phyloP scores from a whole-genome alignment of 1,140 invertebrate species.

The Pseudomyrmex cubaensis region DNA sequence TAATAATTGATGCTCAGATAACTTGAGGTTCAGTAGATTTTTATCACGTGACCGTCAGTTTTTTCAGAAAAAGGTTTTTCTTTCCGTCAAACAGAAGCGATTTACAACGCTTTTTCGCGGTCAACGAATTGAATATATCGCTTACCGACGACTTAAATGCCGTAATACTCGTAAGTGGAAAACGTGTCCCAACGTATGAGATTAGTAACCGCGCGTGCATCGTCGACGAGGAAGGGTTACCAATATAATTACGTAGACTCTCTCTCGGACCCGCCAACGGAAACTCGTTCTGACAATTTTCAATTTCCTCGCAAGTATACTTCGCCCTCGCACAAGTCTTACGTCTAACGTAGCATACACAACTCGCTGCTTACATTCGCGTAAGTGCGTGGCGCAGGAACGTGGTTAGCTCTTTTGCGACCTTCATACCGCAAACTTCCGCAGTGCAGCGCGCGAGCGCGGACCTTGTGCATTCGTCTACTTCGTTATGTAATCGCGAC shows the following conservation, averaged over 20 bases:
- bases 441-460: constrained; percentile 2
- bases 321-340: constrained; percentile 43
- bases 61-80: neutral
- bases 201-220: constrained; percentile 41
- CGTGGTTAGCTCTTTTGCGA: constrained; percentile 46
- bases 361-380: constrained; percentile 1
- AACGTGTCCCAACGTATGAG: neutral
- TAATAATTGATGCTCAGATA: neutral
- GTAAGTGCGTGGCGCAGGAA: constrained; percentile 45
- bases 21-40: neutral
- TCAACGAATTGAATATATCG: neutral
- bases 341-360: constrained; percentile 2
- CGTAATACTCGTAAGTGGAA: constrained; percentile 15
- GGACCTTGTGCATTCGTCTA: constrained; percentile 44
- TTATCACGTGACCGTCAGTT: neutral
- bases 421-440: constrained; percentile 55
- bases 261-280: constrained; percentile 10
- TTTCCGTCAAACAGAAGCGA: neutral
- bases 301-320: constrained; percentile 53
- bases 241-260: constrained; percentile 56
- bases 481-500: constrained; percentile 60
- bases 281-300: constrained; percentile 62
- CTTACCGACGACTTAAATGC: constrained; percentile 21
- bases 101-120: neutral
- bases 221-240: constrained; percentile 34